Evolutionary conservation across 2,888 invertebrate genomes (phyloP), one percentile per base, ranked within the genome.

Genomic region (Anticlea derivata): DNA sequence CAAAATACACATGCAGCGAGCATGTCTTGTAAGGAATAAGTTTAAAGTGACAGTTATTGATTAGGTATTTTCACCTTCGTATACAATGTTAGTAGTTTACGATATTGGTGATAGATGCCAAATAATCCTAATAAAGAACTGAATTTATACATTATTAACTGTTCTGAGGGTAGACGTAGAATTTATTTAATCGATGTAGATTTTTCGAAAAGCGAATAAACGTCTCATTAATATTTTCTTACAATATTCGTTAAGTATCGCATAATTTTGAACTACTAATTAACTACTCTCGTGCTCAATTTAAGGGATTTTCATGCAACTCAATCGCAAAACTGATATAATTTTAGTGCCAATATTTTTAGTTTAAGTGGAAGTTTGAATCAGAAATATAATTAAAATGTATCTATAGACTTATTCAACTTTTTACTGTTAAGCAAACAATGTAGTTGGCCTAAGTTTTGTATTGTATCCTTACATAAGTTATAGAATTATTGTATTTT

Each of bases 121-220:
- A 89, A 90, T 88, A 88, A 90, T 86, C 86, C 86, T 89, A 86
- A 85, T 89, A 89, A 89, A 90, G 89, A 90, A 89, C 89, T 90
- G 90, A 90, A 89, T 88, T 90, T 89, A 84, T 86, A 85, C 82
- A 83, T 85, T 65, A 86, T 85, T 87, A 86, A 86, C 78, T 83
- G 88, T 89, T 88, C 90, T 89, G 88, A 87, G 88, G 87, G 88
- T 88, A 86, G 84, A 78, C 68, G 65, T 78, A 86, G 83, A 78
- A 64, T 70, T 84, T 80, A 82, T 86, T 86, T 86, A 75, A 82
- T 76, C 78, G 75, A 77, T 71, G 73, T 74, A 60, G 48, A 66
- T 70, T 68, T 64, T 69, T 59, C 60, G 53, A 54, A 65, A 62
- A 29, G 37, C 63, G 60, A 58, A 63, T 55, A 56, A 55, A 64